These are phyloP conservation scores for Saturnia japonica DNA, from an alignment of 2,888 invertebrate species.

Conservation along the genomic window DNA sequence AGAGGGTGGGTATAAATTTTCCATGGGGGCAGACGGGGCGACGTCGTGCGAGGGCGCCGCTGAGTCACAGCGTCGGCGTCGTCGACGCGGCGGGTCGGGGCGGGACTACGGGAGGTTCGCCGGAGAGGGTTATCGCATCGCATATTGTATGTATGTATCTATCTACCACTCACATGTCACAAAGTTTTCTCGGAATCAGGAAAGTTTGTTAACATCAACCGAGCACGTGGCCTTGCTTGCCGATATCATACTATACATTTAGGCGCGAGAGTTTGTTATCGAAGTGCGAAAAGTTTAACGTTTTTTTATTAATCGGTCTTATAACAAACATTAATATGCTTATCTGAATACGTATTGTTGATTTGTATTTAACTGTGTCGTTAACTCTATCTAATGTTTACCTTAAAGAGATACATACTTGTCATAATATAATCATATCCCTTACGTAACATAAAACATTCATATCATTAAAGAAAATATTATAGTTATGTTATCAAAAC, in stretches of 20 bases:
- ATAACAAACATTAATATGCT: neutral
- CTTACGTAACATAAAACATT: neutral
- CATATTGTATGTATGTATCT: conserved; percentile 76
- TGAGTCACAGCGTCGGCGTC: conserved; percentile 72
- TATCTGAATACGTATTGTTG: neutral
- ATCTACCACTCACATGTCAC: conserved; percentile 81
- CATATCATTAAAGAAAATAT: neutral
- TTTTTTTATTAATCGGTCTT: conserved; percentile 7
- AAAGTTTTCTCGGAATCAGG: conserved; percentile 80
- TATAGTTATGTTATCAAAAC: neutral
- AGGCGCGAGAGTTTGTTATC: conserved; percentile 53
- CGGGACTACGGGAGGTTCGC: conserved; percentile 41
- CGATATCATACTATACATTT: conserved; percentile 45
- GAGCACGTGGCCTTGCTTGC: conserved; percentile 79
- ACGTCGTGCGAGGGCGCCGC: conserved; percentile 80
- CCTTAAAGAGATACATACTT: neutral
- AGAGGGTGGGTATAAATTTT: conserved; percentile 82
- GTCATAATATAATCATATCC: neutral
- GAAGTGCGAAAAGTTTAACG: conserved; percentile 23
- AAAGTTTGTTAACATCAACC: conserved; percentile 81
- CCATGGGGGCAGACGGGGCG: conserved; percentile 81
- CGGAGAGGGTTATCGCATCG: conserved; percentile 43
- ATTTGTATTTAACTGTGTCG: neutral
- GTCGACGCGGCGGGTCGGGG: no score
- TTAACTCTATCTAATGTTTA: conserved; percentile 1